Evolutionary conservation across 2,888 invertebrate genomes (phyloP).

Genomic region (Tanytarsus gracilentus): DNA sequence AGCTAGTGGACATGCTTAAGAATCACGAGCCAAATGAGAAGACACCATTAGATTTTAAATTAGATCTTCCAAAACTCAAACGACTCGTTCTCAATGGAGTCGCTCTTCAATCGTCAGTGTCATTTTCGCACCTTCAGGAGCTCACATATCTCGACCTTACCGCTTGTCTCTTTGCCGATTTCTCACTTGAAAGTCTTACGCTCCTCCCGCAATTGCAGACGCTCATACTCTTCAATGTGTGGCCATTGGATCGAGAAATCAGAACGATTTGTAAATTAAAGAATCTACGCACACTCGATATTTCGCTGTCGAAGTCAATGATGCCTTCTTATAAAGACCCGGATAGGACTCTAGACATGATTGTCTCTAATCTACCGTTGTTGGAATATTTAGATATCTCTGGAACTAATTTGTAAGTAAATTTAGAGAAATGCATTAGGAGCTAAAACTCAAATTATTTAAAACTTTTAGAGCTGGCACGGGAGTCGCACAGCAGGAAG

Average conservation of each 20-base stretch:
- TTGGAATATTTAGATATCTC: conserved; percentile 86
- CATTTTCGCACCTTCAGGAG: conserved; percentile 38
- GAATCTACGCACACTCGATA: conserved; percentile 64
- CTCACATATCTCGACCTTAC: conserved; percentile 41
- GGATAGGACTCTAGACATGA: conserved; percentile 46
- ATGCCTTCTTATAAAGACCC: conserved; percentile 23
- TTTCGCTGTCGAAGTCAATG: conserved; percentile 49
- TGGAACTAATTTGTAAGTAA: conserved; percentile 68
- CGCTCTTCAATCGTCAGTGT: conserved; percentile 39
- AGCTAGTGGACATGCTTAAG: conserved; percentile 53
- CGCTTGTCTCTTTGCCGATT: conserved; percentile 41
- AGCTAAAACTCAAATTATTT: neutral
- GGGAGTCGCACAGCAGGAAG: conserved; percentile 55
- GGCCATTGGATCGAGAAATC: conserved; percentile 45
- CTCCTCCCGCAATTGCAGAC: conserved; percentile 60
- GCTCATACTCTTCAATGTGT: conserved; percentile 73
- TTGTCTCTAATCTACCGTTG: conserved; percentile 64
- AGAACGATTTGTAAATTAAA: conserved; percentile 52
- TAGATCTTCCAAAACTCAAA: conserved; percentile 41
- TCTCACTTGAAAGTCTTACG: conserved; percentile 44
- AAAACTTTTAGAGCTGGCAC: conserved; percentile 54
- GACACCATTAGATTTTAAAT: conserved; percentile 53
- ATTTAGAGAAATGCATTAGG: neutral
- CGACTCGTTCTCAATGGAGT: conserved; percentile 41
- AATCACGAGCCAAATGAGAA: conserved; percentile 44